Evolutionary conservation across 2,888 invertebrate species (phyloP).

Genomic region (Mylabris sibirica): DNA sequence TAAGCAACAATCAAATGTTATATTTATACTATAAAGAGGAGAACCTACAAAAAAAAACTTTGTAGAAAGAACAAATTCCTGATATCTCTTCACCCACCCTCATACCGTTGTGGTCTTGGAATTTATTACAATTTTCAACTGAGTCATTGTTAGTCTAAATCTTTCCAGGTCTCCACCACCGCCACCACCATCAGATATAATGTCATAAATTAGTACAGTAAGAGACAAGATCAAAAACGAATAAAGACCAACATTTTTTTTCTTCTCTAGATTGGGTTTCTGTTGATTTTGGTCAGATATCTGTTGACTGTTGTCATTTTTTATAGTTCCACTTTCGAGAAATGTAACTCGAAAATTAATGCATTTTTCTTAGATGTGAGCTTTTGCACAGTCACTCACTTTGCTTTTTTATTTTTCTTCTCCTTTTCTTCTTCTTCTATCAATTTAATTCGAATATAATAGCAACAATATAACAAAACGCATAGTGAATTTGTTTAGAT

Average conservation of each 20-base stretch:
- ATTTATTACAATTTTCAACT: constrained; percentile 49
- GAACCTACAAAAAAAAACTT: constrained; percentile 19
- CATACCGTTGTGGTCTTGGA: constrained; percentile 42
- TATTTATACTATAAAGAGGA: constrained; percentile 29
- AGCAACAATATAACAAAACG: constrained; percentile 27
- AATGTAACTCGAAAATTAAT: not conserved
- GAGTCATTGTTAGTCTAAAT: constrained; percentile 47
- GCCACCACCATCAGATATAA: constrained; percentile 19
- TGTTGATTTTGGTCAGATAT: constrained; percentile 5
- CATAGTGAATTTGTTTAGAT: constrained; percentile 42
- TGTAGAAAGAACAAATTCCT: not conserved
- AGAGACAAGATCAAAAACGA: constrained; percentile 15
- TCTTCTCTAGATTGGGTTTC: not conserved
- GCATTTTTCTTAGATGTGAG: not conserved
- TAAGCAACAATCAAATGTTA: constrained; percentile 18
- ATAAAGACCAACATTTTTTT: not conserved
- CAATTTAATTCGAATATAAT: constrained; percentile 10
- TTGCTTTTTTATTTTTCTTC: not conserved
- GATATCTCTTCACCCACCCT: constrained; percentile 27
- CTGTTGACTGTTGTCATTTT: not conserved
- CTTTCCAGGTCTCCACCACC: constrained; percentile 32
- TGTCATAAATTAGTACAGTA: constrained; percentile 29
- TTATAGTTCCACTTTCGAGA: not conserved
- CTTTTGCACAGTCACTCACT: constrained; percentile 3
- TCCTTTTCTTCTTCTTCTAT: not conserved